Percentiles rank a stretch among this genome's conserved stretches.
These are phyloP conservation scores for Odontothrips loti DNA, from an alignment of 2,888 invertebrate species.

Conservation along the genomic window DNA sequence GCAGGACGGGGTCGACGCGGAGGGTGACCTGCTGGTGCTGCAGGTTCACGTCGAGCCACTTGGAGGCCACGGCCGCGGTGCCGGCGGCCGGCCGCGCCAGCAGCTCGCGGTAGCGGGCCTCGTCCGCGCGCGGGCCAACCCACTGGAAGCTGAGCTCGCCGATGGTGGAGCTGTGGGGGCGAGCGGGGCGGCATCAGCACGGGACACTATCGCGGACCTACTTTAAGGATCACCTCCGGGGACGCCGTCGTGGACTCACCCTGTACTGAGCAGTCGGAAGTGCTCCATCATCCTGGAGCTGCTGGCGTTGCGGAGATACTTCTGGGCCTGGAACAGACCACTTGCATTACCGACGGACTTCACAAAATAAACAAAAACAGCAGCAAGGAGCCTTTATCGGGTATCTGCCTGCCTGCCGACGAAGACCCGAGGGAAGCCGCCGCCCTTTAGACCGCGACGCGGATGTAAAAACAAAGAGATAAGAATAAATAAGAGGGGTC, in stretches of 20 bases:
- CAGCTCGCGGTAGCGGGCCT: neutral
- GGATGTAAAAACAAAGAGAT: neutral
- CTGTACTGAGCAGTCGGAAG: neutral
- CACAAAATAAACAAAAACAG: no score
- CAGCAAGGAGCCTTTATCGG: no score
- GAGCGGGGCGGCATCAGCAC: no score
- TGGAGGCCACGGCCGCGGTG: neutral
- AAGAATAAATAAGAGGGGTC: no score
- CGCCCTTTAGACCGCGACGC: no score
- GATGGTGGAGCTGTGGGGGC: neutral
- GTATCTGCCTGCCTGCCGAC: no score
- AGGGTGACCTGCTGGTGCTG: slow-evolving; percentile 4
- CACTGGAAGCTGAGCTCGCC: slow-evolving; percentile 14
- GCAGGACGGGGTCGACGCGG: neutral
- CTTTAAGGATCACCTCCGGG: neutral
- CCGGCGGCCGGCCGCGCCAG: neutral
- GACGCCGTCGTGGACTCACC: neutral
- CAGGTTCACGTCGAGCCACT: slow-evolving; percentile 9
- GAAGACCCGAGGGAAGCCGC: no score
- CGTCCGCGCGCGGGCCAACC: slow-evolving; percentile 5
- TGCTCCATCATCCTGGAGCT: slow-evolving; percentile 15
- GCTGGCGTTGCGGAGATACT: slow-evolving; percentile 9
- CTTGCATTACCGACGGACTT: no score
- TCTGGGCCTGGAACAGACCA: neutral
- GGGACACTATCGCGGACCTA: no score